Base-by-base conservation (phyloP, 2,888 invertebrate species). In the Acronicta psi region DNA sequence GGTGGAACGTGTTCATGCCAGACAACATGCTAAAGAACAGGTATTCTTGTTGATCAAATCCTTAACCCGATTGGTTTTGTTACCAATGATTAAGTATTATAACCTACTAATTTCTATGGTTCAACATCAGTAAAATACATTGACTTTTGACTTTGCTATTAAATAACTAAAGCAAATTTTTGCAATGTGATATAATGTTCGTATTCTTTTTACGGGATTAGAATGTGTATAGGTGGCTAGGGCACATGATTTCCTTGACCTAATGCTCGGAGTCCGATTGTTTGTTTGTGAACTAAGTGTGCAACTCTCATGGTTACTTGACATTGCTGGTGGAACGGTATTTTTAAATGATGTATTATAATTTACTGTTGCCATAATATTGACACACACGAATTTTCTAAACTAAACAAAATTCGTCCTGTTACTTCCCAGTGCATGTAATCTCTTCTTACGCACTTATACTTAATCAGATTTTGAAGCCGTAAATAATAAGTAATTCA, bases 1-100 rank as follows among this genome's bases (percentile, higher is more conserved):
- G 98, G 98, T 98, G 98, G 98, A 97, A 97, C 87, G 97, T 97
- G 69, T 97, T 98, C 85, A 96, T 97, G 43, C 96, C 97, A 47
- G 97, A 98, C 79, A 96, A 96, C 81, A 95, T 95, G 94, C 94
- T 95, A 62, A 96, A 95, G 76, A 94, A 95, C 93, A 96, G 96
- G 96, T 96, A 93, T 70, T 58, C 59, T 63, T 56, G 34, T 52
- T 20, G 40, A 37, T 36, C 41, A 18, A 51, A 47, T 17, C 40
- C 42, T 45, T 10, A 37, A 50, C 7, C 9, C 16, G 16, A 42
- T 45, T 52, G 18, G 40, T 51, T 55, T 38, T 25, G 25, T 16
- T 52, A 53, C 20, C 44, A 40, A 45, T 40, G 8, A 11, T 10
- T 11, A 23, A 4, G 0, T 29, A 11, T 29, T 11, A 10, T 57